These are phyloP conservation scores for Danio jaintianensis DNA, from an alignment of 2,797 vertebrate genomes.

Conservation along the genomic window DNA sequence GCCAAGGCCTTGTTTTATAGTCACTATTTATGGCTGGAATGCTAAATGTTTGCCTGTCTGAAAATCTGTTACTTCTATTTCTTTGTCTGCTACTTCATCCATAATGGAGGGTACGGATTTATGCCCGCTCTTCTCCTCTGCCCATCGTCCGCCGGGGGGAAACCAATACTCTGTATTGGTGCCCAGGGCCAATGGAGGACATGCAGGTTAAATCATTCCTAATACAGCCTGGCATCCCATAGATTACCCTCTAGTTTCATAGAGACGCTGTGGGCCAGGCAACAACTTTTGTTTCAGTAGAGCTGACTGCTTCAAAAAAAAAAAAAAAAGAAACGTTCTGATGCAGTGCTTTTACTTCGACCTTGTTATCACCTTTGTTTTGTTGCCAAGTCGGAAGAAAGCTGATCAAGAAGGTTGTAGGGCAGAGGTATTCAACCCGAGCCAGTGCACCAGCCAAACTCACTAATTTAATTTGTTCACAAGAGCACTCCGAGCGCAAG, in stretches of 20 bases:
- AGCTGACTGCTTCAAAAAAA: conserved; percentile 41
- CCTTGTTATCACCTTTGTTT: conserved; percentile 35
- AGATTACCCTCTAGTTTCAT: conserved; percentile 29
- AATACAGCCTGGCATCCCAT: conserved; percentile 42
- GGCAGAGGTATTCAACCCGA: conserved; percentile 27
- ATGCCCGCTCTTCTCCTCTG: conserved; percentile 51
- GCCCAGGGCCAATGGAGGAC: conserved; percentile 48
- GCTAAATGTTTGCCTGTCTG: conserved; percentile 62
- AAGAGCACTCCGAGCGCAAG: conserved; percentile 13
- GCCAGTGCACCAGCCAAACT: conserved; percentile 12
- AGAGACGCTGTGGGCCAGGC: conserved; percentile 35
- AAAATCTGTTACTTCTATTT: conserved; percentile 45
- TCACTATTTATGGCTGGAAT: conserved; percentile 64
- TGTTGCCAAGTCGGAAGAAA: conserved; percentile 38
- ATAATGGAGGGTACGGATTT: conserved; percentile 62
- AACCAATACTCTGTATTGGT: conserved; percentile 12
- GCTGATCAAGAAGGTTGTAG: conserved; percentile 39
- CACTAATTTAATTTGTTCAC: conserved; percentile 34
- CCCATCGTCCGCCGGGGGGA: conserved; percentile 13
- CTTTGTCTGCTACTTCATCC: conserved; percentile 28
- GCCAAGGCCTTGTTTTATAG: conserved; percentile 66
- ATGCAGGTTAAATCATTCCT: conserved; percentile 53
- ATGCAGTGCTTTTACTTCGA: conserved; percentile 22
- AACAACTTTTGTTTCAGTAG: conserved; percentile 49
- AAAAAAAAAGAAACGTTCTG: conserved; percentile 14